Base-by-base conservation (phyloP, 64 coral and sea anemone genomes). In the Stylophora pistillata region DNA sequence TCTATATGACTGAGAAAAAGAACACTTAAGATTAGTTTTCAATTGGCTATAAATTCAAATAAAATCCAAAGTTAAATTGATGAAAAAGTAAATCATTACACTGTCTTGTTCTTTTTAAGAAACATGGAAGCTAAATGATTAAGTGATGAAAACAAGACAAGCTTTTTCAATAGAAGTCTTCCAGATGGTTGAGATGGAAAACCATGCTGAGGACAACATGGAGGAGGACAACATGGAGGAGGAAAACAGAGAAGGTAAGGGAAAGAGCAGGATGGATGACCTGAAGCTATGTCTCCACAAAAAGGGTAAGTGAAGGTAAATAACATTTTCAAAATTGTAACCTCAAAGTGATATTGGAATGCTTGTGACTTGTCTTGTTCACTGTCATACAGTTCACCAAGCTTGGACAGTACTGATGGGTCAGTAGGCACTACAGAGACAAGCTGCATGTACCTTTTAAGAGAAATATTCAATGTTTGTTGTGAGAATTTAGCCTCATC, bases 341-440 rank as follows among this genome's bases (percentile, higher is more conserved):
- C 96, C 92, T 99, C 97, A 65, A 93, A 99, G 78, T 99, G 97
- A 88, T 99, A 99, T 57, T 99, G 97, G 66, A 99, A 99, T 4
- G 97, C 97, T 64, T 99, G 97, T 47, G 97, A 99, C 77, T 99
- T 99, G 72, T 99, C 97, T 56, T 99, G 93, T 73, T 95, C 90
- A 76, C 89, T 87, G 17, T 99, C 97, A 72, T 99, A 99, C 53
- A 99, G 92, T 64, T 95, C 97, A 78, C 97, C 97, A 52, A 99
- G 88, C 91, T 95, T 81, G 20, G 93, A 94, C 55, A 99, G 62
- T n/a, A 95, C 93, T 2, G 93, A 91, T 4, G 97, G 97, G 57
- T 99, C 97, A 26, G 97, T 99, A 56, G 97, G 97, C 26, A 99
- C 97, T 18, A 93, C 81, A 72, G 97, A 99, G 20, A 99, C 93